A percentile compares a stretch with the other conserved stretches of the same genome.
Conservation (phyloP, 2,888 invertebrate species). For the Hemaris fuciformis region DNA sequence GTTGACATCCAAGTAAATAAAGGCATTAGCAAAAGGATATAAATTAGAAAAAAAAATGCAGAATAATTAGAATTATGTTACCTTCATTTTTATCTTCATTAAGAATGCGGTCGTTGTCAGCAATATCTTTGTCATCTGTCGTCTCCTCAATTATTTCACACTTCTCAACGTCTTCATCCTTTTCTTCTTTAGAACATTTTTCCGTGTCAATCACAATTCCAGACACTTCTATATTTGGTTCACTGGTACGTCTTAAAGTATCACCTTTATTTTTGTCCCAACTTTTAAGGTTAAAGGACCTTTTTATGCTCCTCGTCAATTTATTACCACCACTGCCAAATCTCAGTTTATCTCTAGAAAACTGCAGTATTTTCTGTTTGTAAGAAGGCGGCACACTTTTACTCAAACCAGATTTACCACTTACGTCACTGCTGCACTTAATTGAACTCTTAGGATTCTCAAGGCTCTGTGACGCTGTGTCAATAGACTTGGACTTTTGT, state of each 20-base stretch:
- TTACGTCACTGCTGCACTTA: slow-evolving; percentile 68
- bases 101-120: slow-evolving; percentile 62
- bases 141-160: slow-evolving; percentile 71
- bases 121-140: slow-evolving; percentile 64
- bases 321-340: slow-evolving; percentile 74
- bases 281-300: slow-evolving; percentile 75
- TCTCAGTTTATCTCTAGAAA: slow-evolving; percentile 72
- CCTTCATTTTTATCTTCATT: slow-evolving; percentile 61
- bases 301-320: slow-evolving; percentile 73
- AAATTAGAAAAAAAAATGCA: too few species aligned
- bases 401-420: slow-evolving; percentile 59
- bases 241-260: slow-evolving; percentile 67
- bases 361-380: slow-evolving; percentile 75
- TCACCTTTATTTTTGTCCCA: slow-evolving; percentile 73
- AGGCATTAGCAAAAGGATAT: too few species aligned
- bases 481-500: slow-evolving; percentile 57
- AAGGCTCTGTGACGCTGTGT: slow-evolving; percentile 72
- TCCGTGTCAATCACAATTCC: slow-evolving; percentile 50
- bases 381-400: slow-evolving; percentile 79
- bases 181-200: slow-evolving; percentile 66
- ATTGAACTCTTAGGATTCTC: slow-evolving; percentile 72
- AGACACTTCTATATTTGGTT: slow-evolving; percentile 64
- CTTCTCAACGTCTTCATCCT: slow-evolving; percentile 70
- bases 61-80: slow-evolving; percentile 26
- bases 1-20: too few species aligned